Percentiles rank a stretch among this genome's conserved stretches.
These are phyloP conservation scores for Leucoma salicis DNA, from an alignment of 2,888 invertebrate genomes.

Conservation along the genomic window DNA sequence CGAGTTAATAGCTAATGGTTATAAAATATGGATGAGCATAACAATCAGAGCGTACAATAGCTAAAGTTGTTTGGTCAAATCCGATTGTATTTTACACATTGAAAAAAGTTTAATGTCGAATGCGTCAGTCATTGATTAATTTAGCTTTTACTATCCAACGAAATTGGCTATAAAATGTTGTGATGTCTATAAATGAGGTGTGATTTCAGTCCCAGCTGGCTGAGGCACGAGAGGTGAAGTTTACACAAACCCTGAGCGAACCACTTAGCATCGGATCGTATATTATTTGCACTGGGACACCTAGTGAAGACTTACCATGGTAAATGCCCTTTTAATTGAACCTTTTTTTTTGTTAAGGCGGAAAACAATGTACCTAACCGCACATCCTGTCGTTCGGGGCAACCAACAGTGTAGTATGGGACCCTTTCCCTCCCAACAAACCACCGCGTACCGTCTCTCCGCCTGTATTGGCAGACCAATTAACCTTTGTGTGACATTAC, in stretches of 20 bases:
- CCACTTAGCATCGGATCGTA: constrained; percentile 66
- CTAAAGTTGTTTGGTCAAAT: background rate
- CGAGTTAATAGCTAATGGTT: too few species aligned
- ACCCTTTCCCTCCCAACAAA: too few species aligned
- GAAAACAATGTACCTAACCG: too few species aligned
- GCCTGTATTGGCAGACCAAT: too few species aligned
- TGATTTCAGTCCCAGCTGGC: constrained; percentile 65
- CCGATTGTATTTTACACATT: background rate
- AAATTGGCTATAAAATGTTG: constrained; percentile 1
- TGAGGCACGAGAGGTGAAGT: constrained; percentile 67
- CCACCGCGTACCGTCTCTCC: too few species aligned
- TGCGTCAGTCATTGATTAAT: background rate
- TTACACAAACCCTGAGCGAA: constrained; percentile 57
- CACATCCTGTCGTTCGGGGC: too few species aligned
- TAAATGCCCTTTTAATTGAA: constrained; percentile 31
- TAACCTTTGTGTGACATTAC: too few species aligned
- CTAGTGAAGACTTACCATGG: constrained; percentile 70
- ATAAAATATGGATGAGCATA: too few species aligned
- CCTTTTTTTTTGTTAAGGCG: too few species aligned
- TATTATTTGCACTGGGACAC: constrained; percentile 68
- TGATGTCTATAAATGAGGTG: constrained; percentile 9
- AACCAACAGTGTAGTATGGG: too few species aligned
- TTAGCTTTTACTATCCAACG: background rate
- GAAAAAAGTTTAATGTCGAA: background rate
- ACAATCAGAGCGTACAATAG: too few species aligned